phyloP scores from a whole-genome alignment of 2,797 vertebrate species.

The Gallinago stenura region DNA sequence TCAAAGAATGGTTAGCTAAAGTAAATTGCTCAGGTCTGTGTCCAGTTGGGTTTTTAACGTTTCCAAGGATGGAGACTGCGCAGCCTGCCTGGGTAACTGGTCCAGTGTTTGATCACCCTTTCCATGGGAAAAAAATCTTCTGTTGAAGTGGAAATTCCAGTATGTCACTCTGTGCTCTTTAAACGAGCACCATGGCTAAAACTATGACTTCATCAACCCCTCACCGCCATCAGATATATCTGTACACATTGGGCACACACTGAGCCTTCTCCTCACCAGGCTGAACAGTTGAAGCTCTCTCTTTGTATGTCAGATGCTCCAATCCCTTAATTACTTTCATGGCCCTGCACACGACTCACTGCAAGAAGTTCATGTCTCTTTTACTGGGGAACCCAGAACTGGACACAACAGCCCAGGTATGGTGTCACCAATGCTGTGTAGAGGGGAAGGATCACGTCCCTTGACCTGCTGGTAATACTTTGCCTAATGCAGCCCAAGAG shows the following conservation, averaged over 20 bases:
- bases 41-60: too few relatives aligned
- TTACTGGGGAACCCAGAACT: neutral
- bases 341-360: neutral
- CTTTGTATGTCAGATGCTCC: neutral
- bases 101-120: neutral
- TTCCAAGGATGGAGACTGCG: neutral
- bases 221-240: neutral
- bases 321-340: neutral
- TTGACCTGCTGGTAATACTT: neutral
- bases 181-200: neutral
- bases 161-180: neutral
- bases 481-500: neutral
- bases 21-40: too few relatives aligned
- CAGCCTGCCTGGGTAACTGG: neutral
- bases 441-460: neutral
- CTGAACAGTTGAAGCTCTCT: neutral
- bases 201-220: neutral
- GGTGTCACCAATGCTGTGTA: neutral
- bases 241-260: neutral
- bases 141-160: neutral
- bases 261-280: neutral
- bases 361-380: neutral
- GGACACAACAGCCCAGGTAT: neutral
- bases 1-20: too few relatives aligned
- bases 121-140: neutral